Percentiles rank a stretch among this genome's conserved stretches.
Evolutionary conservation across 1,140 invertebrate genomes (phyloP).

Genomic region (Panagrolaimus sp.): DNA sequence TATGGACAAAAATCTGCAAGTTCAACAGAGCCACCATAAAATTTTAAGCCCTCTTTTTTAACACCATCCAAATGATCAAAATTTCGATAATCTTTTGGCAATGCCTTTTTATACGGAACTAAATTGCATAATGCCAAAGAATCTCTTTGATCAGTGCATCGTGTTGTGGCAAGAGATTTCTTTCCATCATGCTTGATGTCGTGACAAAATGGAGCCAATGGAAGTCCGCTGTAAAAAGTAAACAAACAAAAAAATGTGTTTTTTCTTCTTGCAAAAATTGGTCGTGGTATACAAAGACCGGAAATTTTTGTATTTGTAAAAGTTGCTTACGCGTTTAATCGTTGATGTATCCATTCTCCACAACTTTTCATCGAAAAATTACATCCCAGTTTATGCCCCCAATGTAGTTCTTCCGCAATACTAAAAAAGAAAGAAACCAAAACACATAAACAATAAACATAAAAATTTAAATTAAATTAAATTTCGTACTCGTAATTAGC

Average conservation of each 20-base stretch:
- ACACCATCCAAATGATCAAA: conserved; percentile 75
- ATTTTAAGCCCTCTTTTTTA: conserved; percentile 59
- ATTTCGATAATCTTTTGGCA: conserved; percentile 83
- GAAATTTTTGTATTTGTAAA: no score
- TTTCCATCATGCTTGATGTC: conserved; percentile 57
- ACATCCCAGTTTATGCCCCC: conserved; percentile 85
- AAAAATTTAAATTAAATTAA: not conserved
- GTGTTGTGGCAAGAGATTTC: conserved; percentile 67
- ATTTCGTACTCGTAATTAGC: conserved; percentile 54
- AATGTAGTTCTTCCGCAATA: conserved; percentile 78
- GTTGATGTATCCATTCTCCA: conserved; percentile 85
- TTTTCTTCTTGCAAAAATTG: not conserved
- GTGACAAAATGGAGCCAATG: conserved; percentile 50
- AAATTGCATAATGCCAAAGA: conserved; percentile 90
- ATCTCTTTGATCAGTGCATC: conserved; percentile 84
- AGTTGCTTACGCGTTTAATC: conserved; percentile 63
- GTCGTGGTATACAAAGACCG: no score
- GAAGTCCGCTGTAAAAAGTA: conserved; percentile 35
- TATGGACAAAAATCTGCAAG: conserved; percentile 96
- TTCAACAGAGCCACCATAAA: conserved; percentile 81
- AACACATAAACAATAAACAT: not conserved
- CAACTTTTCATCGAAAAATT: conserved; percentile 87
- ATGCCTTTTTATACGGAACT: conserved; percentile 71
- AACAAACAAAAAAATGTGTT: conserved; percentile 13
- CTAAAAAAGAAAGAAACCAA: conserved; percentile 65